Percentiles rank a stretch among this genome's conserved stretches.
Conservation (phyloP, 2,113 vertebrate species). For the Sylvietta virens region DNA sequence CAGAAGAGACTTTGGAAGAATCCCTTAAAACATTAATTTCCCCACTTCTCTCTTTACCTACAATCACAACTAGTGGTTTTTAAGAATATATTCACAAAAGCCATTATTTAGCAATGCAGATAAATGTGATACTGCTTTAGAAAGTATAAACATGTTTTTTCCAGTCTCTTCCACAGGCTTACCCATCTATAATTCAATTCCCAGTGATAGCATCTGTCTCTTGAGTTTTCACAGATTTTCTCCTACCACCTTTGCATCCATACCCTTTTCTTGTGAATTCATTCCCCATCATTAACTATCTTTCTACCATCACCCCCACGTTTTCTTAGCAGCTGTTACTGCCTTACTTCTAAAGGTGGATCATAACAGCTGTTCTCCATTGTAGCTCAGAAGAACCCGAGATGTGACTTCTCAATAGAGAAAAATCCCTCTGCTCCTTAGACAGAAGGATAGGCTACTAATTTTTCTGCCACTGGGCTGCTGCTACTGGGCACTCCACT, state of each 20-base stretch:
- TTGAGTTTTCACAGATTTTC: neutral
- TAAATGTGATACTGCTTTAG: neutral
- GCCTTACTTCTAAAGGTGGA: neutral
- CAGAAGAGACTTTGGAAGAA: neutral
- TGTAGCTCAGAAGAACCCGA: neutral
- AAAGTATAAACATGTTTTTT: neutral
- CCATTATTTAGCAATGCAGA: neutral
- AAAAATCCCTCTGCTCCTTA: neutral
- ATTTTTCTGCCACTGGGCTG: neutral
- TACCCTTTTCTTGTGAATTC: neutral
- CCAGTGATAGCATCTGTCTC: neutral
- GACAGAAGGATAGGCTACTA: neutral
- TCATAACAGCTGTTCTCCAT: neutral
- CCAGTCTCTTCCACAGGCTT: neutral
- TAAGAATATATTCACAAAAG: neutral
- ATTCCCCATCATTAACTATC: neutral
- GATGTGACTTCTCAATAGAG: neutral
- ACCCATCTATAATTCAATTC: neutral
- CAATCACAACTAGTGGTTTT: neutral
- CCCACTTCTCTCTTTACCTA: neutral
- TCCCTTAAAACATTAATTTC: neutral
- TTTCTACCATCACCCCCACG: neutral
- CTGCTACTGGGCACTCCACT: neutral
- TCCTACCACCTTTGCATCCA: neutral
- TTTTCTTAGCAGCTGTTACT: neutral